Evolutionary conservation across 1,140 invertebrate genomes (phyloP).

Genomic region (Probaryconus sp.): DNA sequence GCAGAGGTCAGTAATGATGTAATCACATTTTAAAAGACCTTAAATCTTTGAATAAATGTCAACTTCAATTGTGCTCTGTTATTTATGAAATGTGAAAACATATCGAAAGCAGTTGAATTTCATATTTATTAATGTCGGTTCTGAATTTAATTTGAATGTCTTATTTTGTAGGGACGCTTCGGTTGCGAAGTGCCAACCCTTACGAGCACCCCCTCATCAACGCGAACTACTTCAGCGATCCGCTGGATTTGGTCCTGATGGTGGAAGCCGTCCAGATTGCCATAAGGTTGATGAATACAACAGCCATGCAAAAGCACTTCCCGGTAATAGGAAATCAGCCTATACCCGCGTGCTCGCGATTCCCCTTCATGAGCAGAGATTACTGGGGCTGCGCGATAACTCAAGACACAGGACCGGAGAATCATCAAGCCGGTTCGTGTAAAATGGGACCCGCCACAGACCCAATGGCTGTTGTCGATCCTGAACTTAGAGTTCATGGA

Average conservation of each 20-base stretch:
- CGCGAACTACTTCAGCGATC: slow-evolving; percentile 79
- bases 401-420: slow-evolving; percentile 87
- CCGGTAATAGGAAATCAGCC: slow-evolving; percentile 74
- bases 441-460: slow-evolving; percentile 87
- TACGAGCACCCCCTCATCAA: slow-evolving; percentile 80
- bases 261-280: slow-evolving; percentile 77
- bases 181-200: slow-evolving; percentile 79
- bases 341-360: slow-evolving; percentile 79
- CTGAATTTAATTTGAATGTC: slow-evolving; percentile 1
- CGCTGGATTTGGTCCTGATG: slow-evolving; percentile 73
- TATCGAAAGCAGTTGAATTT: too few species aligned
- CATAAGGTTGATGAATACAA: slow-evolving; percentile 73
- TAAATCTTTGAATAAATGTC: too few species aligned
- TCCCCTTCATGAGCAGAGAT: slow-evolving; percentile 83
- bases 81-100: neutral
- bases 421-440: slow-evolving; percentile 90
- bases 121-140: too few species aligned
- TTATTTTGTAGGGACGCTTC: slow-evolving; percentile 65
- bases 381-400: slow-evolving; percentile 89
- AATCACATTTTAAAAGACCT: neutral
- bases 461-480: slow-evolving; percentile 84
- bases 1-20: slow-evolving; percentile 75
- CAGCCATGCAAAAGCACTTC: slow-evolving; percentile 75
- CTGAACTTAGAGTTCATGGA: slow-evolving; percentile 81
- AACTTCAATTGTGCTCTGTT: too few species aligned